These are phyloP conservation scores for Drosophila anomalata DNA, from an alignment of 2,888 invertebrate species.

Conservation along the genomic window DNA sequence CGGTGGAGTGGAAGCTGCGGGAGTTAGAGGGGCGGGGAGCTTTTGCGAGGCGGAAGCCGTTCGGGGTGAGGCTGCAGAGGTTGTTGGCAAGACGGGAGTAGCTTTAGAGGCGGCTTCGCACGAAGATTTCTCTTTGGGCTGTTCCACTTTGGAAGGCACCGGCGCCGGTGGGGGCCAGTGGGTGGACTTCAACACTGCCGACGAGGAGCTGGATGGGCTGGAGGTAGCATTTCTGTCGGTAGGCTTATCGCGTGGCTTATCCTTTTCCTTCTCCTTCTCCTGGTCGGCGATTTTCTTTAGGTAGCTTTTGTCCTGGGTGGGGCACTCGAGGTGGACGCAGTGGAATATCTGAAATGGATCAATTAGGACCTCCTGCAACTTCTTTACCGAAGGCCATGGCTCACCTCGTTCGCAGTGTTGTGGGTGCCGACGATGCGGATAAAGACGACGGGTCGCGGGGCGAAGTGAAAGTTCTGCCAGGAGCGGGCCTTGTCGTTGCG, in stretches of 20 bases:
- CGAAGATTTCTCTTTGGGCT: conserved; percentile 10
- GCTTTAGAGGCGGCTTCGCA: conserved; percentile 10
- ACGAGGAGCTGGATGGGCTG: conserved; percentile 19
- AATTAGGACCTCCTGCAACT: background rate
- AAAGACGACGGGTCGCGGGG: conserved; percentile 94
- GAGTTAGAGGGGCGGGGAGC: conserved; percentile 24
- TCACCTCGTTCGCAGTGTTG: conserved; percentile 98
- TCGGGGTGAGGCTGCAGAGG: background rate
- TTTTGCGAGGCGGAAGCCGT: background rate
- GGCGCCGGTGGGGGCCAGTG: conserved; percentile 28
- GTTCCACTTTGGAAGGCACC: conserved; percentile 13
- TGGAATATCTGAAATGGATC: conserved; percentile 92
- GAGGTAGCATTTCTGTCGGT: conserved; percentile 49
- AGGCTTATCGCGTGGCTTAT: conserved; percentile 42
- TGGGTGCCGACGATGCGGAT: conserved; percentile 97
- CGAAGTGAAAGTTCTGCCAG: conserved; percentile 96
- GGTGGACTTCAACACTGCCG: conserved; percentile 19
- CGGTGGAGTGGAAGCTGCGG: conserved; percentile 1
- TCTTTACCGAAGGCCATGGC: conserved; percentile 5
- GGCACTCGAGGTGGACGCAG: conserved; percentile 98
- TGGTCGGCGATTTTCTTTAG: conserved; percentile 60
- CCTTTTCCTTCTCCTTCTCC: conserved; percentile 55
- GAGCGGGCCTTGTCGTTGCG: conserved; percentile 93
- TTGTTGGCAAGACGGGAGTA: conserved; percentile 1
- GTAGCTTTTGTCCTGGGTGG: conserved; percentile 86